Conservation (phyloP, 2,113 vertebrate species). For the Collichthys lucidus region DNA sequence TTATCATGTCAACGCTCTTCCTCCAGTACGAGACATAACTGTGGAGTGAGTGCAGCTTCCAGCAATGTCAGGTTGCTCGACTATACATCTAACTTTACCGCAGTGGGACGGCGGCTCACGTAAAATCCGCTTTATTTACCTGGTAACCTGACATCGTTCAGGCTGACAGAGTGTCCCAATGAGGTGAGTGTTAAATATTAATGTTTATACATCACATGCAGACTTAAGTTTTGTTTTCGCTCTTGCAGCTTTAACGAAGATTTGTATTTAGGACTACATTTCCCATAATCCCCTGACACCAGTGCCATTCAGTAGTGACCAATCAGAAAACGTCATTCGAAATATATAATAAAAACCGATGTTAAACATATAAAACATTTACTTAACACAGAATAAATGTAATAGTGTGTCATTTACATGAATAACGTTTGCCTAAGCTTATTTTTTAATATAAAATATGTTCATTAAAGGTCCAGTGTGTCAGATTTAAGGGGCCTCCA, state of each 20-base stretch:
- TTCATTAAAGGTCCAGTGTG: too few species aligned
- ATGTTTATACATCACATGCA: background rate
- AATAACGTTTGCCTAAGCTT: too few species aligned
- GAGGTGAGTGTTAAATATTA: conserved; percentile 67
- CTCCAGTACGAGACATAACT: background rate
- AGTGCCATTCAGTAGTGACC: background rate
- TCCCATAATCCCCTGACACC: background rate
- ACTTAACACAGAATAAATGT: too few species aligned
- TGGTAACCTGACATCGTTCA: conserved; percentile 78
- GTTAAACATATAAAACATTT: too few species aligned
- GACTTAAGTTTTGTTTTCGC: background rate
- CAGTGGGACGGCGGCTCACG: conserved; percentile 70
- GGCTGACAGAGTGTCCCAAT: conserved; percentile 60
- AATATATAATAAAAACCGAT: too few species aligned
- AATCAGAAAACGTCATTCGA: too few species aligned
- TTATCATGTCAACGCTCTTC: too few species aligned
- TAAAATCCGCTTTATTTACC: conserved; percentile 81
- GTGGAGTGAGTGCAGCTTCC: background rate
- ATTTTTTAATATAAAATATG: too few species aligned
- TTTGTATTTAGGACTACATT: background rate
- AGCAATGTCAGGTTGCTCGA: conserved; percentile 55
- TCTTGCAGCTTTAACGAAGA: background rate
- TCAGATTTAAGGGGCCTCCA: too few species aligned
- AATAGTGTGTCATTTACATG: too few species aligned
- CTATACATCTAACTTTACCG: conserved; percentile 76